Base-by-base conservation (phyloP, 2,797 vertebrate species). In the Limnodromus scolopaceus region DNA sequence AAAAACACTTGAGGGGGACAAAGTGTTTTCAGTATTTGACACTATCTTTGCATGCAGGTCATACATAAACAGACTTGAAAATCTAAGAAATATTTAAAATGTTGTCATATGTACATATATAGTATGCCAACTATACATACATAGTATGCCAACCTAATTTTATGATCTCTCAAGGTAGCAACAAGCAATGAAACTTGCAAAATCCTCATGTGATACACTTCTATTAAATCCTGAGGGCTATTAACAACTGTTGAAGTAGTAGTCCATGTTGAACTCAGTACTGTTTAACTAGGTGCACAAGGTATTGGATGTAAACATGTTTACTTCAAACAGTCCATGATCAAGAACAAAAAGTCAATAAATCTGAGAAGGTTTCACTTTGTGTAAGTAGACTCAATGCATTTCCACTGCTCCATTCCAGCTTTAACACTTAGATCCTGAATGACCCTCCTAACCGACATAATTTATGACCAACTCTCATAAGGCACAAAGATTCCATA, bases 291-390 rank as follows among this genome's bases (percentile, higher is more conserved):
- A 92, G 93, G 94, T 92, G 89, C 94, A 96, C 14, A 18, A 95
- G 74, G 61, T 90, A 94, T 13, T 95, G 81, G 96, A 96, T 86
- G 78, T 88, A 97, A 97, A 96, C 84, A 97, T 91, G 89, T 96
- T 96, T 95, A 94, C 95, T 96, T 97, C 89, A 94, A 97, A 97
- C 86, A 95, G 90, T 63, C 41, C 70, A 36, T 84, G 92, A 96
- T 51, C 92, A 95, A 84, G 95, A 96, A 96, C 93, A 96, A 95
- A 96, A 96, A 97, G 90, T 80, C 89, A 97, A 95, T 97, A 95
- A 97, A 96, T 97, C 86, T 97, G 93, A 95, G 91, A 55, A 70
- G 81, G 81, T 96, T 97, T 92, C 34, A 13, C 80, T 97, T 70
- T 8, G 15, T 92, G 87, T 95, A 94, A 95, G 86, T 24, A 96